A percentile compares a stretch with the other conserved stretches of the same genome.
Evolutionary conservation across 1,140 invertebrate species (phyloP).

Genomic region (Magallana angulata): DNA sequence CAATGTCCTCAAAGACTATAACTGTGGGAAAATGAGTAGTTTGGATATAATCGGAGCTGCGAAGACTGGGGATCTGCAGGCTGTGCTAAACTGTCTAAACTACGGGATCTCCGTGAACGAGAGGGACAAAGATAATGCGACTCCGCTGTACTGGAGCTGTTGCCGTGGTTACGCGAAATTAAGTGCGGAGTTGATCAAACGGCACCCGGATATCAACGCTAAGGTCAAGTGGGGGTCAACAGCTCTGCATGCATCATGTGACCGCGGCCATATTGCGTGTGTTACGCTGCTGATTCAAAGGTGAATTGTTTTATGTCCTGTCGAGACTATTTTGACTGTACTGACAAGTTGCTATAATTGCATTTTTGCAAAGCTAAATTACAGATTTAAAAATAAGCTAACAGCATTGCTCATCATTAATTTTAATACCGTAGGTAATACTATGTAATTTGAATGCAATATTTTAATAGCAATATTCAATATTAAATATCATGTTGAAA

Average conservation of each 20-base stretch:
- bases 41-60: slow-evolving; percentile 33
- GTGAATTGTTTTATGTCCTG: slow-evolving; percentile 50
- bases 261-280: slow-evolving; percentile 67
- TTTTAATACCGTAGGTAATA: no score
- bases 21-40: not conserved
- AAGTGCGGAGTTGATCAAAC: slow-evolving; percentile 61
- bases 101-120: slow-evolving; percentile 50
- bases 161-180: slow-evolving; percentile 65
- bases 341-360: not conserved
- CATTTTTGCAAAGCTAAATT: not conserved
- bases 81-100: slow-evolving; percentile 38
- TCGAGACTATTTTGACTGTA: no score
- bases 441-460: no score
- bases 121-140: slow-evolving; percentile 62
- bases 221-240: slow-evolving; percentile 68
- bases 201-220: slow-evolving; percentile 64
- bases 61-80: slow-evolving; percentile 41
- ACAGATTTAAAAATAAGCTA: not conserved
- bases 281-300: slow-evolving; percentile 62
- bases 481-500: no score
- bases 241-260: slow-evolving; percentile 67
- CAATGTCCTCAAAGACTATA: no score
- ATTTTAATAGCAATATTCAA: no score
- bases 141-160: slow-evolving; percentile 68
- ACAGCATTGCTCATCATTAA: no score